These are phyloP conservation scores for Tholera decimalis DNA, from an alignment of 2,888 invertebrate species.

Conservation along the genomic window DNA sequence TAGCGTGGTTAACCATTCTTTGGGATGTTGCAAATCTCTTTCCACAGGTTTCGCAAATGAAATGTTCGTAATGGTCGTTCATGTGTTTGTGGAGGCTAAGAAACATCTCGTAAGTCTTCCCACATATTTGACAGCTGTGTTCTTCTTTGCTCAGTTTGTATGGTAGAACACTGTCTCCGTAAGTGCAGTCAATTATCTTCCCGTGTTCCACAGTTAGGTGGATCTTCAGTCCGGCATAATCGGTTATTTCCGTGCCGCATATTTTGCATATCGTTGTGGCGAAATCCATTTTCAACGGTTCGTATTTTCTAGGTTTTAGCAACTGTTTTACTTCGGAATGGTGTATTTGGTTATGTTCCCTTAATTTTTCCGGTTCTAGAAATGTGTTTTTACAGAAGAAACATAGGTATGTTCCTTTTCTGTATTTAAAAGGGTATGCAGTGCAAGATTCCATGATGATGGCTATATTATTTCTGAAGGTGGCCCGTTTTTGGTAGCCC, in stretches of 20 bases:
- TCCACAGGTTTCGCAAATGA: conserved; percentile 87
- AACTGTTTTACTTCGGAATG: conserved; percentile 77
- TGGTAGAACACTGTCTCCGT: conserved; percentile 85
- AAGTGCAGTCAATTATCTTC: conserved; percentile 77
- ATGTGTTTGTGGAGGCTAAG: conserved; percentile 87
- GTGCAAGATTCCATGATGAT: conserved; percentile 82
- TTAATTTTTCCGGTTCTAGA: conserved; percentile 84
- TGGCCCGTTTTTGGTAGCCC: conserved; percentile 78
- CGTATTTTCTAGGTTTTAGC: conserved; percentile 84
- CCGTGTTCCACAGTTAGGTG: conserved; percentile 80
- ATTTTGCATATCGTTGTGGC: conserved; percentile 79
- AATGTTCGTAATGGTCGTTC: conserved; percentile 88
- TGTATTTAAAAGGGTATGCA: conserved; percentile 87
- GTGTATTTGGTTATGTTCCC: conserved; percentile 79
- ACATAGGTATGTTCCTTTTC: conserved; percentile 85
- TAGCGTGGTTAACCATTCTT: conserved; percentile 84
- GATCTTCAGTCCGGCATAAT: conserved; percentile 79
- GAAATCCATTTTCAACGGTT: conserved; percentile 87
- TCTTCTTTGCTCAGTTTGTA: conserved; percentile 85
- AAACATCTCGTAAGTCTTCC: conserved; percentile 86
- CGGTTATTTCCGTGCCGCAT: conserved; percentile 75
- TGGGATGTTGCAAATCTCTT: conserved; percentile 85
- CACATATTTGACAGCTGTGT: conserved; percentile 85
- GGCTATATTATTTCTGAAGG: conserved; percentile 84
- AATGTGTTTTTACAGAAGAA: conserved; percentile 85